Percentiles rank a stretch among this genome's conserved stretches.
These are phyloP conservation scores for Lepus townsendii DNA, from an alignment of 2,797 vertebrate genomes.

Conservation along the genomic window DNA sequence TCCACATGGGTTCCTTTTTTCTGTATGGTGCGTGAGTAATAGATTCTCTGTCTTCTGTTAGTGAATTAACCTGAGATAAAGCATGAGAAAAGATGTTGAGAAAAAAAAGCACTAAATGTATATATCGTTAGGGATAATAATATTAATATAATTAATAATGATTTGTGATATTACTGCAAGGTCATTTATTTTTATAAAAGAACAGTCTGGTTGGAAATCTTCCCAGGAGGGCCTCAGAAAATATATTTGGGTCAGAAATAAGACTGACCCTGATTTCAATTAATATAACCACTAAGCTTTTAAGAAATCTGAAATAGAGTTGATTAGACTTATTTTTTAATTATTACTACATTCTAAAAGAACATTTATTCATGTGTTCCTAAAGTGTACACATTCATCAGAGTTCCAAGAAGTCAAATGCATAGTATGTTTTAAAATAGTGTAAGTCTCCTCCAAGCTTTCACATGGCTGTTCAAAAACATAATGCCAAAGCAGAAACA, in stretches of 20 bases:
- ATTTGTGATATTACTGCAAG: constrained; percentile 69
- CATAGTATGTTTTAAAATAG: background rate
- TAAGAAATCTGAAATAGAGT: constrained; percentile 68
- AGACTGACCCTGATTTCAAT: constrained; percentile 76
- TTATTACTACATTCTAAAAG: constrained; percentile 54
- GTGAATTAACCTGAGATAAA: constrained; percentile 54
- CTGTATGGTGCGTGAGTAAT: background rate
- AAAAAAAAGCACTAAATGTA: constrained; percentile 36
- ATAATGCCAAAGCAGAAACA: constrained; percentile 26
- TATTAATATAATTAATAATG: constrained; percentile 60
- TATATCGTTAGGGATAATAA: background rate
- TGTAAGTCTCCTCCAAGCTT: constrained; percentile 29
- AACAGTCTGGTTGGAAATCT: constrained; percentile 72
- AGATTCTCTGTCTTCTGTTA: background rate
- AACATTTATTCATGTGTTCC: background rate
- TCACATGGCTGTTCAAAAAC: constrained; percentile 26
- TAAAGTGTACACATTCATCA: background rate
- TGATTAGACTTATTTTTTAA: constrained; percentile 65
- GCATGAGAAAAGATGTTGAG: constrained; percentile 5
- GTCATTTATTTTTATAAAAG: constrained; percentile 64
- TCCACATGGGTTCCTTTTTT: background rate
- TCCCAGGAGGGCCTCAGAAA: constrained; percentile 78
- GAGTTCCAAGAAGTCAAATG: constrained; percentile 36
- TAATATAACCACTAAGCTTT: constrained; percentile 75
- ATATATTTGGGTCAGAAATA: constrained; percentile 75